Base-by-base conservation (phyloP, 2,797 vertebrate genomes). In the Otolemur crassicaudatus region DNA sequence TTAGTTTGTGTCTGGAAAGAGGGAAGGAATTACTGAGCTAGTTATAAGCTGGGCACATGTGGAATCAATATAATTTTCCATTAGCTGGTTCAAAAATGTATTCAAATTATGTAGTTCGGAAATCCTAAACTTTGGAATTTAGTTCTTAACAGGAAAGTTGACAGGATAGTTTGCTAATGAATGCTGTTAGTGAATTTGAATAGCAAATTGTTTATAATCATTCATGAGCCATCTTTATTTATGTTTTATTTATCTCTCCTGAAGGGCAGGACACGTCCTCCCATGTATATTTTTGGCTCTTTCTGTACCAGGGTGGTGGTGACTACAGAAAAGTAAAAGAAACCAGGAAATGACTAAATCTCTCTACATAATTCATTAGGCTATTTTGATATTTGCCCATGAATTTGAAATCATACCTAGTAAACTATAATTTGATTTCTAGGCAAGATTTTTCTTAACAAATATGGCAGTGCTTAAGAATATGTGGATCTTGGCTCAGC, bases 11-110 rank as follows among this genome's bases (percentile, higher is more conserved):
- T 91, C 91, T 96, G 87, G 93, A 85, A 94, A 97, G 72, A 95
- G 65, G 61, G 61, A 87, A 94, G 56, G 67, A 90, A 94, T 95
- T 87, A 75, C 76, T 73, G 76, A 93, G 92, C 83, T 93, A 70
- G 43, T 96, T 96, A 82, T 49, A 90, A 94, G 53, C 67, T 93
- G 46, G 70, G 75, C 89, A 94, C 96, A 97, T 88, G 82, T 91
- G 96, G 91, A 96, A 95, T 96, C 93, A 94, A 95, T 97, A 87
- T 77, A 94, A 94, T 96, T 97, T 97, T 96, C 96, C 98, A 97
- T 92, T 89, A 94, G 90, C 77, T 82, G 53, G 49, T 88, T 96
- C 93, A 96, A 96, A 97, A 96, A 97, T 89, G 79, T 92, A 95
- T 97, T 98, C 82, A 95, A 94, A 96, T 97, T 86, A 89, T 96